Evolutionary conservation across 2,113 vertebrate genomes (phyloP), one percentile per base, ranked within the genome.

Genomic region (Zosterops japonicus): DNA sequence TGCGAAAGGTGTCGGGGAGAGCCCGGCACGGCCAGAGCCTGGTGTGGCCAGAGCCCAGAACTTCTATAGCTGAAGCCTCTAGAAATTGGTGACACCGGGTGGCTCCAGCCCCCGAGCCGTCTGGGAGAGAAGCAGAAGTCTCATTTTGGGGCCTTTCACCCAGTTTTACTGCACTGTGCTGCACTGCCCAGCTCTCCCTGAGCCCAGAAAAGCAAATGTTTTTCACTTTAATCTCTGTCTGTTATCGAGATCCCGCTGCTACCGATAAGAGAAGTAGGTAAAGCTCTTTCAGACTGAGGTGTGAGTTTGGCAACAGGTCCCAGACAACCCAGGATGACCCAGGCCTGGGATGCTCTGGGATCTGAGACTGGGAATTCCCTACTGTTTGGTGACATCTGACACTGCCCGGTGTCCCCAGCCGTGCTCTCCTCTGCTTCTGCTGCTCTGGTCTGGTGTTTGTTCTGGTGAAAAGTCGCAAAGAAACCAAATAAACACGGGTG

Each of bases 1-100:
- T 97, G 96, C 82, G 92, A 95, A 96, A 96, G 95, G 77, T 4
- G 10, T 33, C 10, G 8, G 59, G 7, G 44, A 63, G 56, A 88
- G 35, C 22, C 15, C 4, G 4, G 64, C 70, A 7, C 0, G 22
- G 61, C 65, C 1, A 1, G 50, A 50, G 80, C 31, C 44, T 3
- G 27, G 44, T 5, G 7, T 50, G 57, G 57, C 59, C 57, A 50
- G 20, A 83, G 23, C 50, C 78, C 52, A 18, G 80, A 83, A 22
- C 1, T 39, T 39, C 11, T 39, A 39, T 39, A 69, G 83, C 71
- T 4, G 18, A 55, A 36, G 18, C 27, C 35, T 12, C 0, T 0
- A 1, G 10, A 24, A 60, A 71, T 67, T 3, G 27, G 56, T 22
- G 90, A 11, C 35, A 13, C 64, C 5, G 33, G 28, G 39, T 3